These are phyloP conservation scores for Oreochromis aureus DNA, from an alignment of 2,113 vertebrate species.

Conservation along the genomic window DNA sequence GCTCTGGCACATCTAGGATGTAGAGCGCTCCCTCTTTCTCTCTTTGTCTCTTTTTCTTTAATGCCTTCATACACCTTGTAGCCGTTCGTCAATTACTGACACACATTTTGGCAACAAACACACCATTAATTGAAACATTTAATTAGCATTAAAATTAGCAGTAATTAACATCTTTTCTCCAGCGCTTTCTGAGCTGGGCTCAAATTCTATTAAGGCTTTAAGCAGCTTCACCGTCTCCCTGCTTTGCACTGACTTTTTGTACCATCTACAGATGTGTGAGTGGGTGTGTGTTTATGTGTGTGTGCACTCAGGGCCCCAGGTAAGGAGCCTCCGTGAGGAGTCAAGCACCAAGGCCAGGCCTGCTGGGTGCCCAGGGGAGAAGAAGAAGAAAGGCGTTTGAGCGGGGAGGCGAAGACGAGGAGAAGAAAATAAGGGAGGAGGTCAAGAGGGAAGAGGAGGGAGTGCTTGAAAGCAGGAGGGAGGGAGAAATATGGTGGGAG, in stretches of 20 bases:
- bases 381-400: constrained; percentile 77
- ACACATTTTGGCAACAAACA: constrained; percentile 77
- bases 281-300: constrained; percentile 28
- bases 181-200: constrained; percentile 61
- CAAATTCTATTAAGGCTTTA: constrained; percentile 76
- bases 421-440: constrained; percentile 30
- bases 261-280: constrained; percentile 32
- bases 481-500: constrained; percentile 47
- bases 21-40: constrained; percentile 31
- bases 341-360: constrained; percentile 83
- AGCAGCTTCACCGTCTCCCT: constrained; percentile 53
- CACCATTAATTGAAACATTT: constrained; percentile 81
- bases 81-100: constrained; percentile 72
- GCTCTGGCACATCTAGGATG: constrained; percentile 58
- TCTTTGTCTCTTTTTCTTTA: constrained; percentile 55
- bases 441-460: constrained; percentile 40
- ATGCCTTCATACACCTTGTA: constrained; percentile 64
- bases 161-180: constrained; percentile 88
- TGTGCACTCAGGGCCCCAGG: constrained; percentile 77
- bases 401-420: constrained; percentile 59
- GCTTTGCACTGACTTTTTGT: constrained; percentile 45
- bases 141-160: constrained; percentile 85
- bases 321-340: constrained; percentile 84
- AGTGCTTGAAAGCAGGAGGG: constrained; percentile 32
- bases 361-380: constrained; percentile 74